Conservation (phyloP, 2,113 vertebrate genomes). For the Sprattus sprattus region DNA sequence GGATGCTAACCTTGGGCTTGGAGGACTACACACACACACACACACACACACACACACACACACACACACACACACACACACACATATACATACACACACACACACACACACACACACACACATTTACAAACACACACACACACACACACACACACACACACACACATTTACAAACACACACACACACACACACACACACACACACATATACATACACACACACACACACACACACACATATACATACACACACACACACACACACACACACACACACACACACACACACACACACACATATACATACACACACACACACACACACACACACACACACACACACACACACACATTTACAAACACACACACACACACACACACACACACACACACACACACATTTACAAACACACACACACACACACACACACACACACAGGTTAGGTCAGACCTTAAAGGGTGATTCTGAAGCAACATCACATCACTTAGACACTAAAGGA, state of each 20-base stretch:
- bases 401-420: not conserved
- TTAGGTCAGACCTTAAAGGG: no score
- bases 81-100: no score
- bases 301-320: conserved; percentile 8
- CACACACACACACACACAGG: no score
- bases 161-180: not conserved
- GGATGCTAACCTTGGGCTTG: conserved; percentile 92
- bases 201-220: not conserved
- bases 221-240: not conserved
- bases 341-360: conserved; percentile 50
- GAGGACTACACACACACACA: conserved; percentile 76
- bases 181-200: conserved; percentile 10
- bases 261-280: no score
- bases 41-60: not conserved
- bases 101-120: no score
- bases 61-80: no score
- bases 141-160: not conserved
- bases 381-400: conserved; percentile 16
- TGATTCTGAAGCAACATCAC: conserved; percentile 32
- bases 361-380: conserved; percentile 16
- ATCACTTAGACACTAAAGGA: conserved; percentile 17
- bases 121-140: not conserved
- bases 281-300: conserved; percentile 11
- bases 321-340: conserved; percentile 16
- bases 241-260: no score